phyloP scores from a whole-genome alignment of 2,113 vertebrate species.

The Xenopus borealis region DNA sequence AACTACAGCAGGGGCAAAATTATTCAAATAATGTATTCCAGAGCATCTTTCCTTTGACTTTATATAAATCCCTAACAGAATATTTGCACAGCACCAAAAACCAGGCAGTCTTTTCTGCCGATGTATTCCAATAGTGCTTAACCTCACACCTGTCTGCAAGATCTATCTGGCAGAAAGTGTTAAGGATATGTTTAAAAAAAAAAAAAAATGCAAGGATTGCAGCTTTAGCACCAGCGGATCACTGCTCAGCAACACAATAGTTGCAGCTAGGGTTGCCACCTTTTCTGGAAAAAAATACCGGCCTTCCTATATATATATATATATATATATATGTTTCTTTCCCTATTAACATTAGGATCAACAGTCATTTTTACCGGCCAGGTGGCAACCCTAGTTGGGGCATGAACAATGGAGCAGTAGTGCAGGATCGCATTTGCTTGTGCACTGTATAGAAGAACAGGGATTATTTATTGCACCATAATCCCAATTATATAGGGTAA shows the following conservation, averaged over 20 bases:
- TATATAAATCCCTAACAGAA: conserved; percentile 34
- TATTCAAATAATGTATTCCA: conserved; percentile 53
- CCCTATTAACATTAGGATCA: no score
- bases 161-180: neutral
- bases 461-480: conserved; percentile 36
- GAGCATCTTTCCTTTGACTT: conserved; percentile 72
- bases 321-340: no score
- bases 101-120: neutral
- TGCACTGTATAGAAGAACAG: neutral
- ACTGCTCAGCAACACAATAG: conserved; percentile 5
- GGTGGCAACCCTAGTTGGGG: no score
- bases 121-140: conserved; percentile 20
- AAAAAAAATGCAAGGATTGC: conserved; percentile 14
- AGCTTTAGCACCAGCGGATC: conserved; percentile 42
- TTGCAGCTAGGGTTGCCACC: no score
- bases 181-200: neutral
- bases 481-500: conserved; percentile 16
- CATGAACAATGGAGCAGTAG: conserved; percentile 18
- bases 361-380: no score
- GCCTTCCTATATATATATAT: no score
- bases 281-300: no score
- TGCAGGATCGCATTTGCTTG: conserved; percentile 10
- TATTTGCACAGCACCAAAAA: conserved; percentile 24
- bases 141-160: conserved; percentile 6
- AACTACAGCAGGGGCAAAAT: conserved; percentile 26